These are phyloP conservation scores for Buathra laborator DNA, from an alignment of 2,888 invertebrate species.

Conservation along the genomic window DNA sequence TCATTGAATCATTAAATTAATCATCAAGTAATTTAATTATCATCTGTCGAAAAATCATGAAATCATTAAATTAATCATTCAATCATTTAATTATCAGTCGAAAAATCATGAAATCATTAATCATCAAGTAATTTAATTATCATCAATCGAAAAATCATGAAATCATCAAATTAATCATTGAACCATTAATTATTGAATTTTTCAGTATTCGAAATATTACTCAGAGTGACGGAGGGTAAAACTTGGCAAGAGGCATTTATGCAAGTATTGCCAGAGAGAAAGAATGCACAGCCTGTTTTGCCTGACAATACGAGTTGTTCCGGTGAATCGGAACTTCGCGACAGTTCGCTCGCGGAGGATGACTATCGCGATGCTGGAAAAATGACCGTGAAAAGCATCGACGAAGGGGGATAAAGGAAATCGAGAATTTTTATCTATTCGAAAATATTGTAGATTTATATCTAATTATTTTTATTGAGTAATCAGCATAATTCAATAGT, in stretches of 20 bases:
- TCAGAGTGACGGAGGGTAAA: conserved; percentile 91
- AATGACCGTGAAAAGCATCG: conserved; percentile 47
- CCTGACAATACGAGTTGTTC: conserved; percentile 46
- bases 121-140: too few species aligned
- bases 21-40: too few species aligned
- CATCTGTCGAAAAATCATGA: too few species aligned
- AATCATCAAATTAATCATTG: not conserved
- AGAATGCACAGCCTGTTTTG: conserved; percentile 88
- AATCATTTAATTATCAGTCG: too few species aligned
- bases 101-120: too few species aligned
- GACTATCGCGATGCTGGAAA: conserved; percentile 39
- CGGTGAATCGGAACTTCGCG: conserved; percentile 45
- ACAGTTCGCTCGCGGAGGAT: conserved; percentile 10
- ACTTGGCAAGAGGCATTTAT: conserved; percentile 93
- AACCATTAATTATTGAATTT: conserved; percentile 71
- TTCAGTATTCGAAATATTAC: conserved; percentile 94
- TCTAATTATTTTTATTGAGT: conserved; percentile 31
- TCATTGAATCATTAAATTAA: too few species aligned
- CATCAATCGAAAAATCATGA: too few species aligned
- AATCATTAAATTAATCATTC: too few species aligned
- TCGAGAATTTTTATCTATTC: conserved; percentile 4
- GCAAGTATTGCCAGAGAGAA: conserved; percentile 91
- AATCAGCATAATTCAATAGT: conserved; percentile 47
- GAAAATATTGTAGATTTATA: conserved; percentile 29
- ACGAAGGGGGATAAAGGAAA: conserved; percentile 42